Conservation (phyloP, 64 coral and sea anemone species). For the Montipora cactus region DNA sequence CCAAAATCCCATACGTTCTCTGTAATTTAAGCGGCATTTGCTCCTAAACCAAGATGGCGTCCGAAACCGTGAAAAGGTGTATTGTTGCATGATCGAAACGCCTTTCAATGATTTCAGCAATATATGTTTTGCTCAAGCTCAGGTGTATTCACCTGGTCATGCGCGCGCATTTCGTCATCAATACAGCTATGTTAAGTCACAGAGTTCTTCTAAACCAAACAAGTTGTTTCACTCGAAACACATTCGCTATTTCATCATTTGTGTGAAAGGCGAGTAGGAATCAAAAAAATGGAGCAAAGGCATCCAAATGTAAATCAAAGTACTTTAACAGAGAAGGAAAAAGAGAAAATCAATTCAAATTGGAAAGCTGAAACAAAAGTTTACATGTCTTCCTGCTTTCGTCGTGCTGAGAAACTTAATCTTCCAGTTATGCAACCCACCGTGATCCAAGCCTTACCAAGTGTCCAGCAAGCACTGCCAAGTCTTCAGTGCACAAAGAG, state of each 20-base stretch:
- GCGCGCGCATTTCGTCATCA: conserved; percentile 20
- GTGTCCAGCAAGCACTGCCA: neutral
- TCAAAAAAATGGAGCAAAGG: neutral
- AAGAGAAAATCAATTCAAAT: neutral
- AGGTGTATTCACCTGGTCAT: neutral
- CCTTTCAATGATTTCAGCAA: no score
- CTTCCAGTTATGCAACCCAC: neutral
- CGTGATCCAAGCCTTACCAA: conserved; percentile 15
- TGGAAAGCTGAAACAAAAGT: neutral
- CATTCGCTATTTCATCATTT: neutral
- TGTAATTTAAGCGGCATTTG: no score
- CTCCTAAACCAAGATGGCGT: no score
- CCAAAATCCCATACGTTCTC: no score
- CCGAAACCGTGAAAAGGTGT: no score
- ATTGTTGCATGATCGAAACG: no score
- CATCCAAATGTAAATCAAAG: neutral
- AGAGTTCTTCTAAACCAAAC: neutral
- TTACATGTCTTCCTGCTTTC: neutral
- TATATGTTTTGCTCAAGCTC: neutral
- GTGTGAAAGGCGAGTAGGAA: neutral
- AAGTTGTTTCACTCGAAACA: no score
- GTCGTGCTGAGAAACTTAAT: neutral
- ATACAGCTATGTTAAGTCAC: neutral
- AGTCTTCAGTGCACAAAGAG: neutral
- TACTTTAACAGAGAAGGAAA: neutral